A percentile compares a stretch with the other conserved stretches of the same genome.
Evolutionary conservation across 2,888 invertebrate species (phyloP).

Genomic region (Omphaloscelis lunosa): DNA sequence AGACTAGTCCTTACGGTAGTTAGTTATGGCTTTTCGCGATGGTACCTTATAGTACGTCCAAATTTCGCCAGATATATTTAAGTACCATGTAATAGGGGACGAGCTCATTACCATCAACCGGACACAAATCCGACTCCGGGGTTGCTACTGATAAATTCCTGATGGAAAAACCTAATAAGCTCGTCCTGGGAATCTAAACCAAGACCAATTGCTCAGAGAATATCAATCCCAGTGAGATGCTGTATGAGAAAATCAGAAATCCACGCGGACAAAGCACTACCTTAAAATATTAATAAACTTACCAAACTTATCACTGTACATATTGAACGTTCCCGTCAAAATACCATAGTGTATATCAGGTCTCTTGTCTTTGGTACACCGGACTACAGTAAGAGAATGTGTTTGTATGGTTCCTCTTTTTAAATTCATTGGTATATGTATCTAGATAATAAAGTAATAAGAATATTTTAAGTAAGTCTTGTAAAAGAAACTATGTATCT

Average conservation of each 20-base stretch:
- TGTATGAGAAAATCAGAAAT: background rate
- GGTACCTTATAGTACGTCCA: too few species aligned
- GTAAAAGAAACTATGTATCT: background rate
- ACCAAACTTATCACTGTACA: constrained; percentile 85
- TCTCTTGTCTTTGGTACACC: constrained; percentile 83
- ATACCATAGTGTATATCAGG: constrained; percentile 84
- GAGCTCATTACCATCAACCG: background rate
- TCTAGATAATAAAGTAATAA: constrained; percentile 69
- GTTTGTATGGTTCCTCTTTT: constrained; percentile 83
- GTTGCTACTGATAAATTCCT: background rate
- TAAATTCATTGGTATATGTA: constrained; percentile 78
- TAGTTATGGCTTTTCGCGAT: too few species aligned
- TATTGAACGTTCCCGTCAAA: constrained; percentile 84
- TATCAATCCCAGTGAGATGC: too few species aligned
- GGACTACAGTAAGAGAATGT: constrained; percentile 85
- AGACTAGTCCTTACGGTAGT: too few species aligned
- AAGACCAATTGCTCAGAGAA: background rate
- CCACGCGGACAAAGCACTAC: background rate
- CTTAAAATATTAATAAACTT: constrained; percentile 19
- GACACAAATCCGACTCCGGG: background rate
- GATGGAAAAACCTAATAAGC: background rate
- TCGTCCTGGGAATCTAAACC: background rate
- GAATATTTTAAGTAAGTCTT: background rate
- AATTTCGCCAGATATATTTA: background rate
- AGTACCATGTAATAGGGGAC: background rate